Base-by-base conservation (phyloP, 1,140 invertebrate genomes). In the Papilio helenus region DNA sequence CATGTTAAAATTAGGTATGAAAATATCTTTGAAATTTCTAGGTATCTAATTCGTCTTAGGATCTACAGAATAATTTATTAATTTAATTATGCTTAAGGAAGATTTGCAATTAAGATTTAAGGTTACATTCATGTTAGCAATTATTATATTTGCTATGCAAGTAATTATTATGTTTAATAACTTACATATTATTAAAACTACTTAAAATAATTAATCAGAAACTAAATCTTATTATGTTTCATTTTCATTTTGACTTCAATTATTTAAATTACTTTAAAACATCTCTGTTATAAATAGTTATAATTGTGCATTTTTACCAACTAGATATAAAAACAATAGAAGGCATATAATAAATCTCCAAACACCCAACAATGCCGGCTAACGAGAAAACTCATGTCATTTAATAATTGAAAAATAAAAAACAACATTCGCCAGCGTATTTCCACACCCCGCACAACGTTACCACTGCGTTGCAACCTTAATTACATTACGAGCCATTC, bases 401-500 rank as follows among this genome's bases (percentile, higher is more conserved):
- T 74, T 74, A 74, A 51, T 49, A 51, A 74, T 74, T 46, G 8
- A 51, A 74, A 68, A 68, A 18, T 16, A 29, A 74, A 46, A 74
- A 74, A 46, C 16, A 39, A n/a, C 26, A 12, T 16, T n/a, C 1
- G n/a, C 39, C n/a, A 68, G 61, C 61, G 8, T 49, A 29, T 49
- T 49, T 49, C 72, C 44, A 74, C 72, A 23, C 72, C 71, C n/a
- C 14, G 72, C 23, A 74, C 72, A 74, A 74, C 49, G 20, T 74
- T 46, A 74, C 72, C 44, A 49, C 18, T 77, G 39, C 76, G 76
- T 65, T 61, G 76, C 77, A 81, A 81, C 84, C 83, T 89, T 85
- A 84, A 86, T 89, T 88, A 88, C 79, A 82, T 74, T 79, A 80
- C 80, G 58, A 87, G 82, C 79, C 3, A 68, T 65, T 65, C 61